These are phyloP conservation scores for Pterocles burchelli DNA, from an alignment of 2,113 vertebrate species.

Conservation along the genomic window DNA sequence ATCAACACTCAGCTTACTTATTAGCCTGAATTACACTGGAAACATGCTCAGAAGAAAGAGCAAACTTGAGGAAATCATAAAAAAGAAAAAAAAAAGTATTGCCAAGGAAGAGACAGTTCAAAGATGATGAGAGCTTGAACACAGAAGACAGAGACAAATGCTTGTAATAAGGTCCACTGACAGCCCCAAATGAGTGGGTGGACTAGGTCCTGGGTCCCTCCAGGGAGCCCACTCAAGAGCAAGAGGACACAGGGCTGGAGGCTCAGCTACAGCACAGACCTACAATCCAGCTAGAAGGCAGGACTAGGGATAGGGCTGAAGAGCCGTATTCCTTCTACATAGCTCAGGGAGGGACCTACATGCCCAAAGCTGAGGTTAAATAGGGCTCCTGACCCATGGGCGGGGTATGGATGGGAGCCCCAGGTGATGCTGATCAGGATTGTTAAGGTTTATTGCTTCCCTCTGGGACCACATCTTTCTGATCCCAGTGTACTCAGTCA, in stretches of 20 bases:
- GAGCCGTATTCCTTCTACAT: fast-evolving
- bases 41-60: neutral
- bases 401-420: too few species aligned
- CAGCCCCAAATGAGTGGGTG: neutral
- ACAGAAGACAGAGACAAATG: neutral
- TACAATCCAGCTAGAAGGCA: neutral
- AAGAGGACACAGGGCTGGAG: neutral
- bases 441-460: neutral
- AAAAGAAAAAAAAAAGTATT: neutral
- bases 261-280: fast-evolving
- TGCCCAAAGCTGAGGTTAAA: neutral
- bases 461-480: neutral
- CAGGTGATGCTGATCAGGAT: neutral
- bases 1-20: neutral
- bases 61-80: neutral
- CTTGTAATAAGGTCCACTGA: neutral
- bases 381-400: neutral
- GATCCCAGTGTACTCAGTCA: neutral
- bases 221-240: fast-evolving
- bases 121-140: neutral
- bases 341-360: fast-evolving
- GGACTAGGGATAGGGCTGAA: fast-evolving
- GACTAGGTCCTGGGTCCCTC: fast-evolving
- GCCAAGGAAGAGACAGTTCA: neutral
- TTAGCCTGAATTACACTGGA: neutral